Base-by-base conservation (phyloP, 2,113 vertebrate species). In the Dasypus novemcinctus region DNA sequence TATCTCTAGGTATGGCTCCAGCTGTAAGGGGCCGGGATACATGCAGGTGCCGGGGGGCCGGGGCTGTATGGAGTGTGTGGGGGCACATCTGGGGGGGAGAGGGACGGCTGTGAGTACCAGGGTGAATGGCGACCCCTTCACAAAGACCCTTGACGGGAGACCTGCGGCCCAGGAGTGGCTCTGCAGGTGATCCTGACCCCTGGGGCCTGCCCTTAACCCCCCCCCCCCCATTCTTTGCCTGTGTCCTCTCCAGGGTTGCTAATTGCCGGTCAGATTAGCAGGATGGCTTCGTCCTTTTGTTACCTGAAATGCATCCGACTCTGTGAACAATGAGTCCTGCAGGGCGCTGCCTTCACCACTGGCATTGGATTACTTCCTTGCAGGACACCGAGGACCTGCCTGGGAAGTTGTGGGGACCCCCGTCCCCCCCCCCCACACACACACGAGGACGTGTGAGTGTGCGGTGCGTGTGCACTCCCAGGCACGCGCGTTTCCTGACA, bases 251-350 rank as follows among this genome's bases (percentile, higher is more conserved):
- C 54, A 64, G 59, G 52, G 43, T 43, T 61, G 64, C 57, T 31
- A 6, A 41, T 25, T 17, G 8, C 0, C 1, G 57, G 49, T 68
- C 71, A 49, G 68, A 17, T 54, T 54, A n/a, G 10, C 41, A 7
- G 2, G 17, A 21, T 27, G 31, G 82, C 12, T 46, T 71, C 78
- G 66, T 43, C 57, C 33, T 52, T 86, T 59, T 82, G 93, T 93
- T 64, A 57, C 93, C 63, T 61, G 59, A 87, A 74, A 82, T 72
- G 52, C 86, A 81, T 82, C 66, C 41, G 75, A 94, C 86, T 93
- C 92, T 87, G 71, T 75, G 86, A 88, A 91, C 94, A 85, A 64
- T 0, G 41, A 87, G 87, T 54, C 59, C 91, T 41, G 33, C 27
- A 79, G 83, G 93, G 63, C 93, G 92, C 6, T 68, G 41, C 36